Conservation (phyloP, 1,140 invertebrate genomes). For the Euborellia annulipes region DNA sequence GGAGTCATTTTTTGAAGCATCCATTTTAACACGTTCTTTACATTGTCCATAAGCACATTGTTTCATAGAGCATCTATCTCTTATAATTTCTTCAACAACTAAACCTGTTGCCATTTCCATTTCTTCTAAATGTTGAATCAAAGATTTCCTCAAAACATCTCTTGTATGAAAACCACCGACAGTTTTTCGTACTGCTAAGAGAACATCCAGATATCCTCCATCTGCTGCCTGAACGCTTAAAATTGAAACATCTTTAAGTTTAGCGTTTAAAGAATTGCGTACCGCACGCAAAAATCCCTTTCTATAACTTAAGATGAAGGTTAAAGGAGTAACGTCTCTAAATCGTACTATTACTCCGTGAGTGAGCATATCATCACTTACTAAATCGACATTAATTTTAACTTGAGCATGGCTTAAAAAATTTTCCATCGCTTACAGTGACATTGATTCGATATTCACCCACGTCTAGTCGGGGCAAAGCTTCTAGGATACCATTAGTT, state of each 20-base stretch:
- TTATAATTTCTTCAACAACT: slow-evolving; percentile 60
- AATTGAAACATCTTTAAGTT: slow-evolving; percentile 50
- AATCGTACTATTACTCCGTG: slow-evolving; percentile 72
- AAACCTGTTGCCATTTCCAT: slow-evolving; percentile 61
- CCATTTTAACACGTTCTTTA: slow-evolving; percentile 55
- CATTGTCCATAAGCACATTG: slow-evolving; percentile 73
- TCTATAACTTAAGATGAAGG: slow-evolving; percentile 71
- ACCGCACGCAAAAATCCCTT: slow-evolving; percentile 70
- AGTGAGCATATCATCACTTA: slow-evolving; percentile 75
- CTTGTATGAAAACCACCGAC: slow-evolving; percentile 35
- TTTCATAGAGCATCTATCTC: slow-evolving; percentile 55
- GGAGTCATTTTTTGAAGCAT: slow-evolving; percentile 44
- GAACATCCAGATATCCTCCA: slow-evolving; percentile 47
- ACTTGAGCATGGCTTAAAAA: slow-evolving; percentile 54
- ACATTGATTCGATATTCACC: slow-evolving; percentile 78
- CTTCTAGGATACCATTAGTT: slow-evolving; percentile 60
- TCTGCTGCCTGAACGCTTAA: slow-evolving; percentile 48
- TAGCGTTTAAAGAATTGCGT: slow-evolving; percentile 60
- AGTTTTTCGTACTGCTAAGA: slow-evolving; percentile 63
- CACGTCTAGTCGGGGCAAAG: slow-evolving; percentile 65
- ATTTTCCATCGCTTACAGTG: slow-evolving; percentile 79
- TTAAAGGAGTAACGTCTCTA: slow-evolving; percentile 58
- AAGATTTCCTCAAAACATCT: slow-evolving; percentile 42
- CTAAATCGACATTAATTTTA: slow-evolving; percentile 62
- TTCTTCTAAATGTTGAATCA: slow-evolving; percentile 53